Percentiles rank a stretch among this genome's conserved stretches.
Conservation (phyloP, 2,888 invertebrate genomes). For the Tetheella fluctuosa region DNA sequence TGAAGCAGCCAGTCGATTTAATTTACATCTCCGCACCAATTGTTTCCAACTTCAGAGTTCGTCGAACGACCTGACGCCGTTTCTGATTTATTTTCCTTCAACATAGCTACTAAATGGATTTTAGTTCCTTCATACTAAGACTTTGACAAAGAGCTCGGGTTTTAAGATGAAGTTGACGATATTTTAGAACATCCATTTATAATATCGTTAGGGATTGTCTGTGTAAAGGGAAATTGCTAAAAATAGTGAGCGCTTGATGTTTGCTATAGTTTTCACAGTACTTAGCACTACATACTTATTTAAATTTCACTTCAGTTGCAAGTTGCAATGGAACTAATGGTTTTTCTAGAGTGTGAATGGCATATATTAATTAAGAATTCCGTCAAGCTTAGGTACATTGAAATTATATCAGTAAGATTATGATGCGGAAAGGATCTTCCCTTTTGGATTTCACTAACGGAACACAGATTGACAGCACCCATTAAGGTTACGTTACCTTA, state of each 20-base stretch:
- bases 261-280: background rate
- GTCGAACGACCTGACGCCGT: conserved; percentile 65
- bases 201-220: conserved; percentile 7
- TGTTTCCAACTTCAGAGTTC: conserved; percentile 75
- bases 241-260: background rate
- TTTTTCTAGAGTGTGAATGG: too few species aligned
- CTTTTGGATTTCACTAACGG: background rate
- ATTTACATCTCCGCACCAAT: conserved; percentile 78
- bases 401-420: too few species aligned
- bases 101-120: conserved; percentile 68
- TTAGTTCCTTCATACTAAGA: conserved; percentile 64
- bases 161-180: conserved; percentile 16
- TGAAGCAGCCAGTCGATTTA: conserved; percentile 72
- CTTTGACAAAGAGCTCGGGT: conserved; percentile 27
- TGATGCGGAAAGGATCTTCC: background rate
- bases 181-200: conserved; percentile 8
- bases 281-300: too few species aligned
- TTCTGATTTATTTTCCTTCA: conserved; percentile 77
- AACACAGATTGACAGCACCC: conserved; percentile 3
- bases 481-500: conserved; percentile 8
- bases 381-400: too few species aligned
- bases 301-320: too few species aligned
- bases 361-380: too few species aligned
- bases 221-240: background rate
- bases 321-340: too few species aligned